Percentiles rank a stretch among this genome's conserved stretches.
phyloP scores from a whole-genome alignment of 64 coral and sea anemone species.

The Stichodactyla mertensii region DNA sequence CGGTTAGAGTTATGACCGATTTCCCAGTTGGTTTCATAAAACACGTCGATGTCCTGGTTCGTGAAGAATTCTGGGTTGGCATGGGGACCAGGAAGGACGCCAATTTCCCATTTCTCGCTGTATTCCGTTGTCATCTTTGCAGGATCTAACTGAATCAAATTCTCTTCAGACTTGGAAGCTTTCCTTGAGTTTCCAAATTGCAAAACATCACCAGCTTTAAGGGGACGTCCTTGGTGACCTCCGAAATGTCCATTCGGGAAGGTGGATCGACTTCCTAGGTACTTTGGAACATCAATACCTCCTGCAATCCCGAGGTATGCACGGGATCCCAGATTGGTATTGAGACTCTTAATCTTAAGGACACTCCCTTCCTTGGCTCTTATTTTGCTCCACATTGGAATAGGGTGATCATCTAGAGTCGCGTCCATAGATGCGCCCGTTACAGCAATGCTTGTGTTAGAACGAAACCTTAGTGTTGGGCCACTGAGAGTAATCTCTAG shows the following conservation, averaged over 20 bases:
- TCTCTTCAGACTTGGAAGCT: too few relatives aligned
- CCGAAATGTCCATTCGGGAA: slow-evolving; percentile 46
- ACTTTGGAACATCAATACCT: slow-evolving; percentile 41
- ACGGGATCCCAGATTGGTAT: too few relatives aligned
- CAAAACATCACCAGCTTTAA: slow-evolving; percentile 10
- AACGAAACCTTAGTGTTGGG: too few relatives aligned
- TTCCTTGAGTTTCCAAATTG: too few relatives aligned
- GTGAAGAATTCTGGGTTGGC: slow-evolving; percentile 53
- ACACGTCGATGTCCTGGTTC: slow-evolving; percentile 41
- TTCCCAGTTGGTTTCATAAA: slow-evolving; percentile 25
- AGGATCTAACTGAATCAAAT: neutral
- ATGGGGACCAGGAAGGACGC: slow-evolving; percentile 64
- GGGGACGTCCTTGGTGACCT: slow-evolving; percentile 36
- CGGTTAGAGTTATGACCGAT: too few relatives aligned
- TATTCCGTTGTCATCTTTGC: slow-evolving; percentile 4
- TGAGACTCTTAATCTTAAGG: too few relatives aligned
- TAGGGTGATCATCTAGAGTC: too few relatives aligned
- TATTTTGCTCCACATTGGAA: too few relatives aligned
- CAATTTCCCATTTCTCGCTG: slow-evolving; percentile 29
- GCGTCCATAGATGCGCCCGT: too few relatives aligned
- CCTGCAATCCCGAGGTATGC: neutral
- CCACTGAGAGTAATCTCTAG: slow-evolving; percentile 9
- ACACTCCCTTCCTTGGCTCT: too few relatives aligned
- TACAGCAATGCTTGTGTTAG: too few relatives aligned
- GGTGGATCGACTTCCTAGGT: slow-evolving; percentile 47